Base-by-base conservation (phyloP, 2,113 vertebrate species). In the Tachysurus fulvidraco region DNA sequence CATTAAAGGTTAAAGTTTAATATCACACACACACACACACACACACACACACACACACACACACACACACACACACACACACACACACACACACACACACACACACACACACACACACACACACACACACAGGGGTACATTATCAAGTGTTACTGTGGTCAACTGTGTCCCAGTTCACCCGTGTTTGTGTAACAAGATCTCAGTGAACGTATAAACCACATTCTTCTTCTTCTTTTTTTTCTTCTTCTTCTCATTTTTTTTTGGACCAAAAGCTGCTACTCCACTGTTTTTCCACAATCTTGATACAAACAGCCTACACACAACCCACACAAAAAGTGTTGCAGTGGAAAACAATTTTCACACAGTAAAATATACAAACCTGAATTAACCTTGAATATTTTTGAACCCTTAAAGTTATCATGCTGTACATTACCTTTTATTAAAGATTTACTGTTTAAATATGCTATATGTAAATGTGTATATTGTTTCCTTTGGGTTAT, bases 91-190 rank as follows among this genome's bases (percentile, higher is more conserved):
- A 16, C 50, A 11, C 55, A 4, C 41, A 36, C 60, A 50, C 85
- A 78, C 41, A 28, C 81, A 73, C 52, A 60, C 36, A 21, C 64
- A 16, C n/a, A 67, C 64, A 67, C n/a, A 65, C 64, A 30, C 64
- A 65, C 30, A 69, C 64, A 36, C 28, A 67, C 13, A 4, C 12
- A 10, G 65, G 59, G 28, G 65, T n/a, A 73, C 28, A 55, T 23
- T 19, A 54, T 46, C 19, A 64, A 65, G 59, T 46, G 78, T 60
- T 81, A 64, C 80, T 84, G 21, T 86, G 55, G 52, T 83, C 78
- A 88, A 83, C 36, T 87, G 77, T 65, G 71, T 55, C 60, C 87
- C 83, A 52, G 88, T 74, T 64, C 82, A 91, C 65, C 41, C 57
- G 55, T 30, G 46, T 23, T 74, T 46, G 8, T 44, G 21, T 17